Base-by-base conservation (phyloP, 2,113 vertebrate species). In the Bagarius yarrelli region DNA sequence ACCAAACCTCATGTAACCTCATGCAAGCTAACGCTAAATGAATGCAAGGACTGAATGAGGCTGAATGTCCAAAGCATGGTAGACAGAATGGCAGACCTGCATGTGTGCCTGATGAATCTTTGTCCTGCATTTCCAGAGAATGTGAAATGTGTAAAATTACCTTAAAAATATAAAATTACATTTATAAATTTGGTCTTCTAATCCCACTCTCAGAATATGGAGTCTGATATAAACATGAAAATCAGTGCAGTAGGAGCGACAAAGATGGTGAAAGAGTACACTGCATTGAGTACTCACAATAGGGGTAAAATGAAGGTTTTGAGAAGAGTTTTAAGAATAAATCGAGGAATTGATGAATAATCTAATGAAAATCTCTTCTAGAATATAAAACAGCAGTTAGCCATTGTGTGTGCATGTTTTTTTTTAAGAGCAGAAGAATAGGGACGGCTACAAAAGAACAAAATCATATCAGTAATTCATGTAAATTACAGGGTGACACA, bases 381-480 rank as follows among this genome's bases (percentile, higher is more conserved):
- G n/a, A n/a, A 50, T 8, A 21, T 14, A 72, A 44, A 13, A 34
- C 36, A 30, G 11, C 18, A 63, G 55, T 34, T 50, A 30, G 34
- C 55, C 47, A 59, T 34, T 5, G 13, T 21, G 1, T 79, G 44
- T 47, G n/a, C n/a, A n/a, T n/a, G 44, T 47, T 47, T 47, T 30
- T 69, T 27, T 47, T 16, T 23, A 57, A 59, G 73, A 76, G 77
- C 64, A 6, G 56, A 76, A 71, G 50, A 80, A 64, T 27, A 5
- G 66, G 27, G 12, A 34, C 27, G 25, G 34, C 72, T 85, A 78
- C 44, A 83, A 82, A 80, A 34, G 30, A 80, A 19, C 59, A 69
- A 19, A 80, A 82, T 83, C 12, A 47, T 55, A n/a, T 81, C 30
- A 13, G 72, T 83, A 80, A 83, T 80, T 83, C 57, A 83, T 85